Evolutionary conservation across 2,797 vertebrate genomes (phyloP).

Genomic region (Schizopygopsis pylzovi): DNA sequence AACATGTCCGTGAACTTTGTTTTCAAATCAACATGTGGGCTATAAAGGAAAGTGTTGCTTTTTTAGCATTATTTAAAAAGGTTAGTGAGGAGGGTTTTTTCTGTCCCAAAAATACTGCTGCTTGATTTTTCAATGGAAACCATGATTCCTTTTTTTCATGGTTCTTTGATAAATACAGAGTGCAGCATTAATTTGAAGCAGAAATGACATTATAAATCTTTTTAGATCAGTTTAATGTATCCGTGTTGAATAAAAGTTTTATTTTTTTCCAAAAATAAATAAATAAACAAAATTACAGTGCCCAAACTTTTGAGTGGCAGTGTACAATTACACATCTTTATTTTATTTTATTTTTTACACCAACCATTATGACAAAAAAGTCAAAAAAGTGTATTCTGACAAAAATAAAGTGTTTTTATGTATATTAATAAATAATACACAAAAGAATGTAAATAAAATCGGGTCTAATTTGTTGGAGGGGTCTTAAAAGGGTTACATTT

Average conservation of each 20-base stretch:
- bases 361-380: background rate
- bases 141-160: background rate
- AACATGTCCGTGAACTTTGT: background rate
- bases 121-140: background rate
- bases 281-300: background rate
- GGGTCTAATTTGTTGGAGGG: too few species aligned
- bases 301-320: background rate
- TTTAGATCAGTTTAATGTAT: background rate
- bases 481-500: background rate
- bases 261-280: background rate
- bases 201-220: background rate
- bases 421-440: background rate
- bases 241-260: background rate
- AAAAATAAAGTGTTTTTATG: background rate
- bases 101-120: background rate
- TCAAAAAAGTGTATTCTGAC: background rate
- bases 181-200: background rate
- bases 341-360: background rate
- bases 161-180: background rate
- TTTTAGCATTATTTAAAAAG: background rate
- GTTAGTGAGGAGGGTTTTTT: background rate
- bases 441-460: background rate
- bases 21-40: background rate
- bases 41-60: background rate
- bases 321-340: background rate